Evolutionary conservation across 1,140 invertebrate species (phyloP).

Genomic region (Colletes gigas): DNA sequence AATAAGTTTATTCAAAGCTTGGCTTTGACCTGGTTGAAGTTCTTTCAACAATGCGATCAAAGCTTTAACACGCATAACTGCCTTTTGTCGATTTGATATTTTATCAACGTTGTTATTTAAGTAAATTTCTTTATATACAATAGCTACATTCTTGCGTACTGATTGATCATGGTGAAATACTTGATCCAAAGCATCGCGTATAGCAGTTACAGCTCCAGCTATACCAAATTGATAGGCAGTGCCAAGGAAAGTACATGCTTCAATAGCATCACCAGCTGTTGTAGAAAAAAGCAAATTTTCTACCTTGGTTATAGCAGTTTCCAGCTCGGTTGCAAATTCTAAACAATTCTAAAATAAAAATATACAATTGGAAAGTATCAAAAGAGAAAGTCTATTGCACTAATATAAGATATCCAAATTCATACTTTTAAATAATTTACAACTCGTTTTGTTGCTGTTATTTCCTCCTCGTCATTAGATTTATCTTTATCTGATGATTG

Average conservation of each 20-base stretch:
- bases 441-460: slow-evolving; percentile 67
- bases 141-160: slow-evolving; percentile 83
- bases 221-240: slow-evolving; percentile 90
- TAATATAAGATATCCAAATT: slow-evolving; percentile 59
- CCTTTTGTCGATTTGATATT: slow-evolving; percentile 65
- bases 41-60: slow-evolving; percentile 82
- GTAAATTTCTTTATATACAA: slow-evolving; percentile 86
- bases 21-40: slow-evolving; percentile 84
- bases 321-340: slow-evolving; percentile 86
- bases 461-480: slow-evolving; percentile 71
- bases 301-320: slow-evolving; percentile 86
- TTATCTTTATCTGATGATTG: slow-evolving; percentile 10
- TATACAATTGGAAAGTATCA: slow-evolving; percentile 8
- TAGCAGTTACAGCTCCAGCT: slow-evolving; percentile 85
- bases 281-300: slow-evolving; percentile 88
- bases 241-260: slow-evolving; percentile 92
- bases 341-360: slow-evolving; percentile 84
- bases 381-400: not conserved
- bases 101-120: slow-evolving; percentile 71
- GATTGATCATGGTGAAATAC: slow-evolving; percentile 83
- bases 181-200: slow-evolving; percentile 89
- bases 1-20: slow-evolving; percentile 87
- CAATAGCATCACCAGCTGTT: slow-evolving; percentile 88
- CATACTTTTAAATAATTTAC: slow-evolving; percentile 76
- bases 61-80: slow-evolving; percentile 61